phyloP scores from a whole-genome alignment of 2,113 vertebrate species.

The Festucalex cinctus region DNA sequence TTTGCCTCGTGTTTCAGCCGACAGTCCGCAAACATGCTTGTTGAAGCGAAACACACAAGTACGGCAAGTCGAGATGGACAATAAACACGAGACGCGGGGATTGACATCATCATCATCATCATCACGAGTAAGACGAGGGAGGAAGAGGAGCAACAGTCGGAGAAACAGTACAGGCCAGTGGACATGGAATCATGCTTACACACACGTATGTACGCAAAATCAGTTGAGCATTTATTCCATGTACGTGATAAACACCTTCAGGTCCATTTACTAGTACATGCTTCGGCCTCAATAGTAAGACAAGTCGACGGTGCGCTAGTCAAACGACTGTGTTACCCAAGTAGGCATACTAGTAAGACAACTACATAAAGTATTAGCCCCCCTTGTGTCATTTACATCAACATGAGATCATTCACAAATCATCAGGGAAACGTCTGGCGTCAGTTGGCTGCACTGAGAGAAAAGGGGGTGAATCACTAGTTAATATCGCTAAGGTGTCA shows the following conservation, averaged over 20 bases:
- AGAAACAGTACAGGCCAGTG: constrained; percentile 1
- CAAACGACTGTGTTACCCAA: too few relatives aligned
- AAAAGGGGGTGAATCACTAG: too few relatives aligned
- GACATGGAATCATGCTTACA: constrained; percentile 8
- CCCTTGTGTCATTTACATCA: too few relatives aligned
- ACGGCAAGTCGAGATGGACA: constrained; percentile 58
- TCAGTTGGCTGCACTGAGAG: too few relatives aligned
- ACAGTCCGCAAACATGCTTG: constrained; percentile 51
- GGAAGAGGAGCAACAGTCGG: constrained; percentile 1
- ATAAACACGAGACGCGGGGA: constrained; percentile 30
- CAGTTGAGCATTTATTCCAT: background rate
- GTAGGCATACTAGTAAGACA: too few relatives aligned
- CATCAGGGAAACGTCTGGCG: too few relatives aligned
- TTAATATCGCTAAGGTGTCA: too few relatives aligned
- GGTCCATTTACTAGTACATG: background rate
- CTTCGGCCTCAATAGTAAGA: too few relatives aligned
- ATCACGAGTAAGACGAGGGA: constrained; percentile 5
- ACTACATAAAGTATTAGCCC: too few relatives aligned
- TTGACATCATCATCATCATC: constrained; percentile 41
- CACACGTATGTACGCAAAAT: background rate
- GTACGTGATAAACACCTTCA: background rate
- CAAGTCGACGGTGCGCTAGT: too few relatives aligned
- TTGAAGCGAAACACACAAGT: constrained; percentile 56
- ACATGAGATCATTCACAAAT: too few relatives aligned
- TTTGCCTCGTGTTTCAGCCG: constrained; percentile 22